phyloP scores from a whole-genome alignment of 2,113 vertebrate species.

The Melanerpes aurifrons region DNA sequence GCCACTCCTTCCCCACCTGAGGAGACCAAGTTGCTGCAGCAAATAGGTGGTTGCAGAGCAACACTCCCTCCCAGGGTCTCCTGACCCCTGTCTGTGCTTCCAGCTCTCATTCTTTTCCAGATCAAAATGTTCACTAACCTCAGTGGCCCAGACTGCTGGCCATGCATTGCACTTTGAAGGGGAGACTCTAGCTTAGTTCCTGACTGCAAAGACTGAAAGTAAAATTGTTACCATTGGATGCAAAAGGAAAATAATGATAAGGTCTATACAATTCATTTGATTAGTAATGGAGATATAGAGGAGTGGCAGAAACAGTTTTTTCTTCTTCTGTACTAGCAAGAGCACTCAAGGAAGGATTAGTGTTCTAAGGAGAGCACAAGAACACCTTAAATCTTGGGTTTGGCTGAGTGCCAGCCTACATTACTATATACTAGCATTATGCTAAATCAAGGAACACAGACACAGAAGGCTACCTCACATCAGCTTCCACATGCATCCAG shows the following conservation, averaged over 20 bases:
- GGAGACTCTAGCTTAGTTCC: too few relatives aligned
- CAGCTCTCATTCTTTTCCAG: not conserved
- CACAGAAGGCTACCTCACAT: not conserved
- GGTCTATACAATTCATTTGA: too few relatives aligned
- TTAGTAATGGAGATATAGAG: too few relatives aligned
- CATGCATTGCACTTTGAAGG: not conserved
- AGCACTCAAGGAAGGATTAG: not conserved
- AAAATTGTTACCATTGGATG: too few relatives aligned
- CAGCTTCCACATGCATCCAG: not conserved
- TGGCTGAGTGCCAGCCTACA: not conserved
- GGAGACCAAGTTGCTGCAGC: not conserved
- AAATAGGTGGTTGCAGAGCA: accelerated
- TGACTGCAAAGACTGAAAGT: too few relatives aligned
- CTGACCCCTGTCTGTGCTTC: not conserved
- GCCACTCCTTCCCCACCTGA: not conserved
- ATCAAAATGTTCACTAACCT: not conserved
- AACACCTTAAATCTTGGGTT: not conserved
- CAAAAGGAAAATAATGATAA: too few relatives aligned
- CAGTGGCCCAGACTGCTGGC: not conserved
- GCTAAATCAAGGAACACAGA: not conserved
- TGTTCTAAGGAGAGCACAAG: not conserved
- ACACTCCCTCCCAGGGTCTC: not conserved
- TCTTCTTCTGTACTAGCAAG: not conserved
- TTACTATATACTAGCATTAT: not conserved
- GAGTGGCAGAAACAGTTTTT: too few relatives aligned